Conservation (phyloP, 2,797 vertebrate genomes). For the Manis crassicaudata region DNA sequence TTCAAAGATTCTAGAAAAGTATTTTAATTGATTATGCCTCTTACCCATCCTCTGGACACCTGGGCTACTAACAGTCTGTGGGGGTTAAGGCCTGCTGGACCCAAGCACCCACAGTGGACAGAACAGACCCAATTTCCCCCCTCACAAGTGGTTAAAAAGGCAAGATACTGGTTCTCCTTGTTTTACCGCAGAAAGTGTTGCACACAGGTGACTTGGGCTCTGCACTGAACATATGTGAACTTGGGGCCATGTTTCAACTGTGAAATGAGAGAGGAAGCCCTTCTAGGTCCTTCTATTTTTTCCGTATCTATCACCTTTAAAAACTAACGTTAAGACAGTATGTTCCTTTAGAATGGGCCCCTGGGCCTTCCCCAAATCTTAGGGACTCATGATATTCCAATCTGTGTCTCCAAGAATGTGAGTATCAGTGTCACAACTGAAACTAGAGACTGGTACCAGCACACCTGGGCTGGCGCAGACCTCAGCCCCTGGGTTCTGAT, state of each 20-base stretch:
- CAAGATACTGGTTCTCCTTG: not conserved
- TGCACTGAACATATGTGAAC: not conserved
- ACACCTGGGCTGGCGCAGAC: not conserved
- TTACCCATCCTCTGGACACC: not conserved
- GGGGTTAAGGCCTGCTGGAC: not conserved
- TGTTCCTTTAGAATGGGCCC: not conserved
- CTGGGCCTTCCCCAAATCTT: not conserved
- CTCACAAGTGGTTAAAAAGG: not conserved
- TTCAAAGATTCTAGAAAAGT: not conserved
- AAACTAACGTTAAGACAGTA: not conserved
- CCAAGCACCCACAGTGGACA: not conserved
- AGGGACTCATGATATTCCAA: not conserved
- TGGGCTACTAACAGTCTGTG: too few relatives aligned
- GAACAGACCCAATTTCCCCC: not conserved
- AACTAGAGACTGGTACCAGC: not conserved
- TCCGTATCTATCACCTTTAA: not conserved
- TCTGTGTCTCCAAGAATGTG: not conserved
- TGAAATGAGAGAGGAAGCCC: not conserved
- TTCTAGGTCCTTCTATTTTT: not conserved
- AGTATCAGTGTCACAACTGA: not conserved
- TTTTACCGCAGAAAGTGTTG: not conserved
- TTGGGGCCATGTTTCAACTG: not conserved
- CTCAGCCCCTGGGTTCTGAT: not conserved
- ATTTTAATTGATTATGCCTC: not conserved
- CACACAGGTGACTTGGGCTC: not conserved